Evolutionary conservation across 2,113 vertebrate species (phyloP).

Genomic region (Pomatorhinus ruficollis): DNA sequence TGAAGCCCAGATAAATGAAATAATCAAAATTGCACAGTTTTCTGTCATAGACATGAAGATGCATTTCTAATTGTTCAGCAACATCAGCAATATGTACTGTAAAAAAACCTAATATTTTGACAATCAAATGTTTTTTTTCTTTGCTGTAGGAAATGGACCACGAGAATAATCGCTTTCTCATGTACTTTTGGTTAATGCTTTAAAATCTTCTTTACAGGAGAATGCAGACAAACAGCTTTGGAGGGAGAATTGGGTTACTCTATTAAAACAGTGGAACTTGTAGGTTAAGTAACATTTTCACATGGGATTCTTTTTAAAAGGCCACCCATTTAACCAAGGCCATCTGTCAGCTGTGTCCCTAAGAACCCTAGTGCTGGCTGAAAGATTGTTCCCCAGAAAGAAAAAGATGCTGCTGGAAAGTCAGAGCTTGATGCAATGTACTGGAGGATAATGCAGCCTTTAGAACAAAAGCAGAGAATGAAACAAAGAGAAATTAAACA

Average conservation of each 20-base stretch:
- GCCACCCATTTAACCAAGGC: constrained; percentile 41
- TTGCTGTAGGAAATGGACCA: constrained; percentile 47
- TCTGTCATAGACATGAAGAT: background rate
- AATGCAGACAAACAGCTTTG: constrained; percentile 59
- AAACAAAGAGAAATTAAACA: constrained; percentile 41
- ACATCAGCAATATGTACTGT: background rate
- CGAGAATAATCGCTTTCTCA: constrained; percentile 62
- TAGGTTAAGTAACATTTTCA: constrained; percentile 72
- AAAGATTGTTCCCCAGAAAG: constrained; percentile 38
- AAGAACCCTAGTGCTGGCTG: constrained; percentile 7
- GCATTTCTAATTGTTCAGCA: background rate
- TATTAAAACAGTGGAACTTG: constrained; percentile 53
- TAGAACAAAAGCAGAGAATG: background rate
- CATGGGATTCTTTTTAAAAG: constrained; percentile 59
- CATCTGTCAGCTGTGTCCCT: constrained; percentile 46
- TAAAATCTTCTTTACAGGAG: constrained; percentile 69
- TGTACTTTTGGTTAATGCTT: constrained; percentile 71
- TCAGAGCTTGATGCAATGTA: constrained; percentile 7
- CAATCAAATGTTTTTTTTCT: constrained; percentile 36
- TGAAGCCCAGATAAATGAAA: background rate
- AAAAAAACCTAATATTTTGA: constrained; percentile 1
- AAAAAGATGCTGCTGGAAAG: constrained; percentile 35
- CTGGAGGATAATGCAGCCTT: constrained; percentile 11
- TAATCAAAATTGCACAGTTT: background rate
- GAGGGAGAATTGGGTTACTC: constrained; percentile 42